Conservation (phyloP, 2,888 invertebrate genomes). For the Spodoptera exigua region DNA sequence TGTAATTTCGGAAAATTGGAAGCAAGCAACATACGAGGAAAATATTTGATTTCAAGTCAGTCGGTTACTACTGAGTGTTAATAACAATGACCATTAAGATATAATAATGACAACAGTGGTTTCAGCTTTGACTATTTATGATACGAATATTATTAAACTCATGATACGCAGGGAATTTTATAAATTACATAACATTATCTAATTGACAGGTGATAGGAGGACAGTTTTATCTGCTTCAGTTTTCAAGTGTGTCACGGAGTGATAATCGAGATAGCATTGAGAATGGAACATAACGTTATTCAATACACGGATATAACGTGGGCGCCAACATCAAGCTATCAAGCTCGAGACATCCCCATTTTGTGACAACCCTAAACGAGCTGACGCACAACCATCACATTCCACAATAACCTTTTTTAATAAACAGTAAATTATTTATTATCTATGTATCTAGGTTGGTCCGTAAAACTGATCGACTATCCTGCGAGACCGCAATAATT, state of each 20-base stretch:
- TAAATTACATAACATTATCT: constrained; percentile 24
- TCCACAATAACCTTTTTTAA: constrained; percentile 7
- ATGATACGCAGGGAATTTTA: constrained; percentile 3
- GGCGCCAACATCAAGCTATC: constrained; percentile 31
- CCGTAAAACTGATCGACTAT: constrained; percentile 11
- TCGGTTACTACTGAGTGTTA: too few relatives aligned
- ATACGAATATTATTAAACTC: constrained; percentile 3
- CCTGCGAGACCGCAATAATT: constrained; percentile 23
- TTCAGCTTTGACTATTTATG: too few relatives aligned
- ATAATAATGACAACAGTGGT: too few relatives aligned
- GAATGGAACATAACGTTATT: constrained; percentile 15
- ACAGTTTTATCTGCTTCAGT: constrained; percentile 32
- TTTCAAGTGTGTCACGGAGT: constrained; percentile 29
- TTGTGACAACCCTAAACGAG: constrained; percentile 16
- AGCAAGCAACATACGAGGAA: too few relatives aligned
- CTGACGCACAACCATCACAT: constrained; percentile 13
- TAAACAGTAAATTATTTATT: constrained; percentile 8
- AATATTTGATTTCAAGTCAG: too few relatives aligned
- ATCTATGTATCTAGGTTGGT: neutral
- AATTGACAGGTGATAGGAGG: constrained; percentile 16
- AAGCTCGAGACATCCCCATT: constrained; percentile 22
- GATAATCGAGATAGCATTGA: constrained; percentile 44
- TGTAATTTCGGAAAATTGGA: too few relatives aligned
- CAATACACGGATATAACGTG: constrained; percentile 16
- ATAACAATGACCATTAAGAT: too few relatives aligned